A percentile compares a stretch with the other conserved stretches of the same genome.
These are phyloP conservation scores for Lymantria dispar DNA, from an alignment of 2,888 invertebrate genomes.

Conservation along the genomic window DNA sequence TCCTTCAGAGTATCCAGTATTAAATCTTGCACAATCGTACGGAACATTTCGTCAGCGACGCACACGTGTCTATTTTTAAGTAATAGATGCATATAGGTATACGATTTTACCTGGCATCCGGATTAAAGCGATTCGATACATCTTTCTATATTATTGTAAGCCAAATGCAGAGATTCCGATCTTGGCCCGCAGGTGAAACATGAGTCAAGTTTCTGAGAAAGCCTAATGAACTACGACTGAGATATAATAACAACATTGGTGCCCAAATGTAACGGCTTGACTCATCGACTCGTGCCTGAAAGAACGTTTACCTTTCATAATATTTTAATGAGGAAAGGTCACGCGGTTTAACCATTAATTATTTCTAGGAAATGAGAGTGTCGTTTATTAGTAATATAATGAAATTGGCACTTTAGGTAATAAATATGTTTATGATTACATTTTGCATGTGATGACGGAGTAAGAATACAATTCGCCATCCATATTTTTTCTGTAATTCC, in stretches of 20 bases:
- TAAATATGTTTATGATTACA: too few relatives aligned
- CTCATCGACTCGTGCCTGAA: slow-evolving; percentile 21
- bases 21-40: too few relatives aligned
- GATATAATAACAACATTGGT: slow-evolving; percentile 10
- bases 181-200: not conserved
- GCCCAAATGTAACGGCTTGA: slow-evolving; percentile 13
- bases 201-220: slow-evolving; percentile 30
- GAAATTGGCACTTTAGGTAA: too few relatives aligned
- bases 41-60: too few relatives aligned
- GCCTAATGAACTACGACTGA: slow-evolving; percentile 12
- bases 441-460: too few relatives aligned
- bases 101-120: too few relatives aligned
- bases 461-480: too few relatives aligned
- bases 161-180: not conserved
- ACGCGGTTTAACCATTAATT: slow-evolving; percentile 10
- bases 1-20: too few relatives aligned
- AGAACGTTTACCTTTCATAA: slow-evolving; percentile 26
- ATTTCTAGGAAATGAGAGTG: slow-evolving; percentile 12
- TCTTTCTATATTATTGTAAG: not conserved
- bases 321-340: slow-evolving; percentile 17
- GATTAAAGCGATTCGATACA: too few relatives aligned
- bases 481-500: too few relatives aligned
- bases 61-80: too few relatives aligned
- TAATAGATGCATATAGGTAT: too few relatives aligned
- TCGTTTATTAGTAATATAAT: slow-evolving; percentile 1